Percentiles rank a stretch among this genome's conserved stretches.
These are phyloP conservation scores for Lasioglossum zephyrum DNA, from an alignment of 2,888 invertebrate species.

Conservation along the genomic window DNA sequence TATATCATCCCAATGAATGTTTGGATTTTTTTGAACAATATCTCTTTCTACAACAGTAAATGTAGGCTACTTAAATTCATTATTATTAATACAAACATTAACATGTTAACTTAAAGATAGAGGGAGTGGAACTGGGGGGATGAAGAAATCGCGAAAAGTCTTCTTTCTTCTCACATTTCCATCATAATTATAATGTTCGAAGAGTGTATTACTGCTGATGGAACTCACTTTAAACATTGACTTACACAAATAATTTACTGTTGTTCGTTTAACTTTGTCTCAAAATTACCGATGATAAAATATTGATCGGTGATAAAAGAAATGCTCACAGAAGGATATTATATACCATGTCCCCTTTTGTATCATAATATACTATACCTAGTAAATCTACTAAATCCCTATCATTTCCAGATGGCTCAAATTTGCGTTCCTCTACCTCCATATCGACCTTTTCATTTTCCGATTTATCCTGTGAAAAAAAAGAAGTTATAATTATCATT, in stretches of 20 bases:
- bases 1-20: constrained; percentile 97
- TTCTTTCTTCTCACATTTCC: not conserved
- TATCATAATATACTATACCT: constrained; percentile 84
- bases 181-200: not conserved
- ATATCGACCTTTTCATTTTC: constrained; percentile 89
- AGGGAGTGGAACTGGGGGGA: no score
- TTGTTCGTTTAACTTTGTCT: not conserved
- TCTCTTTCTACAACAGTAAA: constrained; percentile 87
- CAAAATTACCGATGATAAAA: not conserved
- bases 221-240: not conserved
- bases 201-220: not conserved
- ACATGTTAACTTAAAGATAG: not conserved
- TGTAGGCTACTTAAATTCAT: constrained; percentile 45
- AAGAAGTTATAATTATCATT: constrained; percentile 1
- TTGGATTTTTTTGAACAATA: constrained; percentile 98
- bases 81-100: not conserved
- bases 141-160: no score
- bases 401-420: constrained; percentile 94
- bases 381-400: constrained; percentile 96
- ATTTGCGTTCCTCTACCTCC: constrained; percentile 91
- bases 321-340: not conserved
- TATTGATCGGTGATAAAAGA: not conserved
- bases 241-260: not conserved
- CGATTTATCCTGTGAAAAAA: constrained; percentile 85
- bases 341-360: not conserved